phyloP scores from a whole-genome alignment of 2,888 invertebrate genomes.

The Ectobius pallidus region DNA sequence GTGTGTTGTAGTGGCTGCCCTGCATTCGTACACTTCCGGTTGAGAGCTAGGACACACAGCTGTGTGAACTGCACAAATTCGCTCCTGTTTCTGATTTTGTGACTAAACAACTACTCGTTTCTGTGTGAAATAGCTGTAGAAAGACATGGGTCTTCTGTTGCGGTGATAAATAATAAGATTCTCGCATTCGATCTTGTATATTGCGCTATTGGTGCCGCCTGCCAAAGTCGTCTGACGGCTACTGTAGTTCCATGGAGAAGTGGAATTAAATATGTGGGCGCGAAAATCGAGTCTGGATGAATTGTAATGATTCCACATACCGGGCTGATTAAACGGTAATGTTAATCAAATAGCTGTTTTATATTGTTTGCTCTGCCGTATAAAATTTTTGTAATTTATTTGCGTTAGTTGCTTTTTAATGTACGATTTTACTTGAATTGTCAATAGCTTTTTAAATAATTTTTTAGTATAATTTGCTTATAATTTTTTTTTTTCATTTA shows the following conservation, averaged over 20 bases:
- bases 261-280: conserved; percentile 17
- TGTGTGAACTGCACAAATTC: background rate
- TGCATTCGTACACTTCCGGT: background rate
- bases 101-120: conserved; percentile 11
- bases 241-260: background rate
- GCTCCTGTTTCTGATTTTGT: conserved; percentile 5
- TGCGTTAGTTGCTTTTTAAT: too few relatives aligned
- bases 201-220: background rate
- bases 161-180: background rate
- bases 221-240: background rate
- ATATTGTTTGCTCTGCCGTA: too few relatives aligned
- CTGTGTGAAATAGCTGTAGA: background rate
- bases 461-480: too few relatives aligned
- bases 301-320: background rate
- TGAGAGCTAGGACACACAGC: background rate
- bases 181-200: background rate
- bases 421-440: too few relatives aligned
- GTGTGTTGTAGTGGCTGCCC: conserved; percentile 1
- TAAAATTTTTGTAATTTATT: too few relatives aligned
- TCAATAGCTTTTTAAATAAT: too few relatives aligned
- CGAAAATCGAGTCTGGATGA: background rate
- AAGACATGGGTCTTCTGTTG: background rate
- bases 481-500: too few relatives aligned
- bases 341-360: background rate
- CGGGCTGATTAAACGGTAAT: background rate